Conservation (phyloP, 2,888 invertebrate genomes). For the Monopis laevigella region DNA sequence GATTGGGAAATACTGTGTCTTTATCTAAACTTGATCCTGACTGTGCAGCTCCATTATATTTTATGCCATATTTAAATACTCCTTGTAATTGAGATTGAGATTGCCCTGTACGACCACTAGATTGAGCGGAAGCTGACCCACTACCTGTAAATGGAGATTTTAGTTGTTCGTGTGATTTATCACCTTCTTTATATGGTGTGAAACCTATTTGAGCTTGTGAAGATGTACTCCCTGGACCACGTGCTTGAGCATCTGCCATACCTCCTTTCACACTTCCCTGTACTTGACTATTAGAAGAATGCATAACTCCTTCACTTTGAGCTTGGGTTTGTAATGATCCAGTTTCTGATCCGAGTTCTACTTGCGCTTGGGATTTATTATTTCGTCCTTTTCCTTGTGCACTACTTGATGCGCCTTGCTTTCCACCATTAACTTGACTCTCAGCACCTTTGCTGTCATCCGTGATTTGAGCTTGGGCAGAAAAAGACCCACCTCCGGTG, state of each 20-base stretch:
- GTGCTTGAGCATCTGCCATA: conserved; percentile 86
- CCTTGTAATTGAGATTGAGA: conserved; percentile 87
- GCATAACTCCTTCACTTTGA: conserved; percentile 77
- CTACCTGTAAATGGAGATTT: conserved; percentile 75
- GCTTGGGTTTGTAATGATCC: conserved; percentile 81
- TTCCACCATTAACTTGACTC: conserved; percentile 74
- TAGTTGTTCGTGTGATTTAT: conserved; percentile 56
- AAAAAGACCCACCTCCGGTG: conserved; percentile 80
- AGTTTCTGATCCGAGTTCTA: conserved; percentile 77
- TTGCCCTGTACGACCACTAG: conserved; percentile 78
- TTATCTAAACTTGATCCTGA: conserved; percentile 78
- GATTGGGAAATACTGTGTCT: conserved; percentile 51
- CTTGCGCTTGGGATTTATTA: conserved; percentile 81
- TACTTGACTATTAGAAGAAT: conserved; percentile 82
- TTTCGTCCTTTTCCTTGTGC: conserved; percentile 79
- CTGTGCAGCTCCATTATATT: conserved; percentile 83
- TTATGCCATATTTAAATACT: conserved; percentile 79
- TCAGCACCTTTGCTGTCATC: conserved; percentile 79
- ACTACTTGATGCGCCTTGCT: conserved; percentile 78
- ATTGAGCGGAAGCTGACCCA: conserved; percentile 82
- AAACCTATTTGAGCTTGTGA: conserved; percentile 92
- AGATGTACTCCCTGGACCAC: conserved; percentile 84
- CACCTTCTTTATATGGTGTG: conserved; percentile 74
- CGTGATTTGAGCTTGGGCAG: conserved; percentile 83
- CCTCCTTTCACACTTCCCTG: conserved; percentile 85